These are phyloP conservation scores for Belgica antarctica DNA, from an alignment of 2,888 invertebrate genomes.

Conservation along the genomic window DNA sequence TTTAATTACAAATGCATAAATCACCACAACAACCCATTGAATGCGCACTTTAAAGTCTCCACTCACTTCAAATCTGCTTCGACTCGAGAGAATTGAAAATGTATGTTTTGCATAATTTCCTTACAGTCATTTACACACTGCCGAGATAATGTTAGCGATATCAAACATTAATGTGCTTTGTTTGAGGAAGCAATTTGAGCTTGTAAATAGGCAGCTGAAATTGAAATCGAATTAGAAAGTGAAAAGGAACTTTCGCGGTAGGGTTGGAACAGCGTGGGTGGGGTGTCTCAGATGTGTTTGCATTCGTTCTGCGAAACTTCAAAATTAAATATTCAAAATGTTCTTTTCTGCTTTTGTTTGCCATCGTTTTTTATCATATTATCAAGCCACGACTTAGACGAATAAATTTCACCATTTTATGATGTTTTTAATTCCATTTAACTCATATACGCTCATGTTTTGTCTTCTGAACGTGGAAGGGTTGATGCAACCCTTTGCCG, in stretches of 20 bases:
- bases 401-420: slow-evolving; percentile 43
- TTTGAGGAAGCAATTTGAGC: neutral
- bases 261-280: too few species aligned
- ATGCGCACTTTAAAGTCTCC: too few species aligned
- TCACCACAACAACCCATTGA: neutral
- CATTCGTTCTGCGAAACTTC: neutral
- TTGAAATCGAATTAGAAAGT: slow-evolving; percentile 14
- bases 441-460: slow-evolving; percentile 36
- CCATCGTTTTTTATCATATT: slow-evolving; percentile 35
- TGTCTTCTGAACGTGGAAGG: neutral
- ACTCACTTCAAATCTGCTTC: neutral
- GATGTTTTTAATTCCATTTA: slow-evolving; percentile 41
- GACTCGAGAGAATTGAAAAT: neutral
- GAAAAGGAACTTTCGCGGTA: too few species aligned
- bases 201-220: neutral
- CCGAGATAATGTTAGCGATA: slow-evolving; percentile 3
- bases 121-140: slow-evolving; percentile 4
- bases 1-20: slow-evolving; percentile 5
- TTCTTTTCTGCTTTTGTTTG: neutral
- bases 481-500: slow-evolving; percentile 27
- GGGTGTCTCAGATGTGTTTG: slow-evolving; percentile 15
- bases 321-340: slow-evolving; percentile 43
- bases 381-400: slow-evolving; percentile 40
- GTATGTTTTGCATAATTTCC: slow-evolving; percentile 26
- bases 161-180: slow-evolving; percentile 13